These are phyloP conservation scores for Meandrina meandrites DNA, from an alignment of 92 coral and sea anemone species.

Conservation along the genomic window DNA sequence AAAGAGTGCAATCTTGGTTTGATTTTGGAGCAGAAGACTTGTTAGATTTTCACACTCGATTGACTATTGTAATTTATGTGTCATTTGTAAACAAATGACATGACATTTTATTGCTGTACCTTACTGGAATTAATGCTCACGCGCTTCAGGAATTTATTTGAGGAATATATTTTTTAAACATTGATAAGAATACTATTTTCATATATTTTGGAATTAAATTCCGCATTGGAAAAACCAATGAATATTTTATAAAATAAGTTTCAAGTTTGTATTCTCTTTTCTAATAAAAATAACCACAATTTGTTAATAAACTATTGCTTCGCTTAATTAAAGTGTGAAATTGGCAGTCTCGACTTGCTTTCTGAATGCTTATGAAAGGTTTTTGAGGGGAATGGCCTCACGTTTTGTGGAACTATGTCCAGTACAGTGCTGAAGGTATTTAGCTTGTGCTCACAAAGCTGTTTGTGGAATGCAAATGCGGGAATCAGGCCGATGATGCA, in stretches of 20 bases:
- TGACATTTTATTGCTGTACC: background rate
- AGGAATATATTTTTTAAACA: background rate
- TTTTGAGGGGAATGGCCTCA: background rate
- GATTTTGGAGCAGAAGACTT: background rate
- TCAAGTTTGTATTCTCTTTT: no score
- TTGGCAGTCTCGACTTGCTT: background rate
- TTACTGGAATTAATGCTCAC: background rate
- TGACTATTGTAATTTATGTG: background rate
- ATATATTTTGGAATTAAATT: background rate
- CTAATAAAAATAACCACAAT: no score
- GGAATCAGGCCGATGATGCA: no score
- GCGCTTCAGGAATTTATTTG: background rate
- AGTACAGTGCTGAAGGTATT: no score
- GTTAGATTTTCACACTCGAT: background rate
- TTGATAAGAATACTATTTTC: background rate
- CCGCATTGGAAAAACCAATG: no score
- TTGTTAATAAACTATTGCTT: background rate
- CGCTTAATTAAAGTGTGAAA: background rate
- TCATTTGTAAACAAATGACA: background rate
- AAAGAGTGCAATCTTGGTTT: slow-evolving; percentile 72
- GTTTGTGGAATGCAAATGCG: no score
- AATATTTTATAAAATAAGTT: no score
- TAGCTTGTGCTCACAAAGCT: no score
- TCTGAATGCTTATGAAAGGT: background rate
- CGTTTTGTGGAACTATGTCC: no score